Percentiles rank a stretch among this genome's conserved stretches.
phyloP scores from a whole-genome alignment of 2,888 invertebrate species.

The Ischnus inquisitorius region DNA sequence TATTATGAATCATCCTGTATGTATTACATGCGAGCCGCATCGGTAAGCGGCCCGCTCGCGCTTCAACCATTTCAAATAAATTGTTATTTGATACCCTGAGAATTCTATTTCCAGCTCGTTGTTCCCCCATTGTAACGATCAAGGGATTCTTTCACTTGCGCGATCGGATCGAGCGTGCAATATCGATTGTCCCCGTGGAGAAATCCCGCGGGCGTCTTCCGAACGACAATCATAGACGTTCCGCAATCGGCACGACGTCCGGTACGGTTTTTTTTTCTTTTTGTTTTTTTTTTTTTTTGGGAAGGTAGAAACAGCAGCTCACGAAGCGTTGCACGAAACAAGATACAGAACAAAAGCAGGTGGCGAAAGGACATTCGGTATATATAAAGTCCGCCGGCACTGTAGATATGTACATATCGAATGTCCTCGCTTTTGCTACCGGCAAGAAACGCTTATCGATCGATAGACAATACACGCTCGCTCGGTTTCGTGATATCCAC shows the following conservation, averaged over 20 bases:
- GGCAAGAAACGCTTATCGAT: slow-evolving; percentile 56
- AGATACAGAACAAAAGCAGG: slow-evolving; percentile 67
- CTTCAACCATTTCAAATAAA: slow-evolving; percentile 77
- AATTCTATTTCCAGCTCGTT: slow-evolving; percentile 81
- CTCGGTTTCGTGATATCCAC: slow-evolving; percentile 60
- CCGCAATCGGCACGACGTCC: slow-evolving; percentile 62
- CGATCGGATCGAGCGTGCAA: slow-evolving; percentile 62
- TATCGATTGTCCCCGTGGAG: slow-evolving; percentile 60
- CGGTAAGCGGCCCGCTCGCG: slow-evolving; percentile 37
- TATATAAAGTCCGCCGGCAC: not conserved
- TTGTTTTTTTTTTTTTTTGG: too few species aligned
- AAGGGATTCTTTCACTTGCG: slow-evolving; percentile 37
- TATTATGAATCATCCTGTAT: not conserved
- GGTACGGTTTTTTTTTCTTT: slow-evolving; percentile 37
- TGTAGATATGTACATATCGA: not conserved
- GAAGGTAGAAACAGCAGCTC: slow-evolving; percentile 41
- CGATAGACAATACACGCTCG: slow-evolving; percentile 43
- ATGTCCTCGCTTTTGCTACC: slow-evolving; percentile 38
- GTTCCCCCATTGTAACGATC: slow-evolving; percentile 65
- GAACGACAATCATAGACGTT: not conserved
- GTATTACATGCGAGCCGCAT: slow-evolving; percentile 20
- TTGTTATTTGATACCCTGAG: slow-evolving; percentile 85
- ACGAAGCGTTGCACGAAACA: slow-evolving; percentile 45
- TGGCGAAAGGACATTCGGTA: slow-evolving; percentile 66
- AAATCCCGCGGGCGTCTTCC: not conserved